A percentile compares a stretch with the other conserved stretches of the same genome.
Conservation (phyloP, 2,113 vertebrate species). For the Petaurus breviceps region DNA sequence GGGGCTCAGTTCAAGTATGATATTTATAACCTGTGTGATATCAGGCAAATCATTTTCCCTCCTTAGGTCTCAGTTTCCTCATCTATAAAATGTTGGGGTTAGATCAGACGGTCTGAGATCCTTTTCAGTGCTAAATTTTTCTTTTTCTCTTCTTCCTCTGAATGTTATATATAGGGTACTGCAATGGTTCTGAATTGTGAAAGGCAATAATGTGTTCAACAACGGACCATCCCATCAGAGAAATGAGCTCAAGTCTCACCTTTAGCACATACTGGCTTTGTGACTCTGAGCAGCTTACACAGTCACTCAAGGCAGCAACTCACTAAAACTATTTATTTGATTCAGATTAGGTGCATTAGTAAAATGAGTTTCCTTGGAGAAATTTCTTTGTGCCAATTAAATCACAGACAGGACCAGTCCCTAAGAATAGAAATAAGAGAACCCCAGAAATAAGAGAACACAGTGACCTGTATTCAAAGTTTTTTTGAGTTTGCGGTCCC, state of each 20-base stretch:
- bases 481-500: constrained; percentile 19
- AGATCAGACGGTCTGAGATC: background rate
- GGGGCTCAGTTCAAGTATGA: background rate
- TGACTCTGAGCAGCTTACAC: background rate
- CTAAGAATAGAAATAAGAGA: constrained; percentile 1
- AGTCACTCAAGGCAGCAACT: background rate
- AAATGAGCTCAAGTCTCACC: background rate
- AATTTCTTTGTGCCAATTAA: background rate
- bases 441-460: background rate
- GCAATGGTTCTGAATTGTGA: constrained; percentile 9
- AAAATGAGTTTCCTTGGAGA: background rate
- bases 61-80: background rate
- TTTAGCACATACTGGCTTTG: background rate
- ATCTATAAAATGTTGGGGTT: background rate
- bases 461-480: background rate
- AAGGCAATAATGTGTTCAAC: background rate
- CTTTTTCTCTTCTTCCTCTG: background rate
- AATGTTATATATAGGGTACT: background rate
- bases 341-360: background rate
- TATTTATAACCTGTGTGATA: background rate
- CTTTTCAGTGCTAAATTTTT: background rate
- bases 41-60: background rate
- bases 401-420: background rate
- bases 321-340: background rate
- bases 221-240: background rate